phyloP scores from a whole-genome alignment of 2,797 vertebrate genomes.

The Apodemus agrarius region DNA sequence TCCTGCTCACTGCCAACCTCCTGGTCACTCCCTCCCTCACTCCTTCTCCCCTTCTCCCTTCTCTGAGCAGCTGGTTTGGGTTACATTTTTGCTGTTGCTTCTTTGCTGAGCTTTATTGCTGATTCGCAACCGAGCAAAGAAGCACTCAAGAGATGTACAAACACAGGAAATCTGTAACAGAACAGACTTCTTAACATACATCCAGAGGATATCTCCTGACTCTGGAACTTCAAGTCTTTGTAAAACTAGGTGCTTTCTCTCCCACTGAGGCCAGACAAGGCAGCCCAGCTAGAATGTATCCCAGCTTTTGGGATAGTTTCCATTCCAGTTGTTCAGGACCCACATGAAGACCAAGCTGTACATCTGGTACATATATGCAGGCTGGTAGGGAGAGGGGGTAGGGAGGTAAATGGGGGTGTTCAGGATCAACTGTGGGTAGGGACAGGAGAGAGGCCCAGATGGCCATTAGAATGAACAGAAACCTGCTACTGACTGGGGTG shows the following conservation, averaged over 20 bases:
- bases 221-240: neutral
- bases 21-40: neutral
- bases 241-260: neutral
- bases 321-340: too few relatives aligned
- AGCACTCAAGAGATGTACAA: constrained; percentile 70
- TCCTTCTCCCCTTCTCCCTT: neutral
- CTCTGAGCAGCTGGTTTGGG: neutral
- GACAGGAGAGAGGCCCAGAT: too few relatives aligned
- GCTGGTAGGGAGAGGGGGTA: too few relatives aligned
- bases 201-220: neutral
- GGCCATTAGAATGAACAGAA: too few relatives aligned
- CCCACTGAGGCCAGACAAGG: neutral
- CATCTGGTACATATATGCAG: too few relatives aligned
- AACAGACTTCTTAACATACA: constrained; percentile 45
- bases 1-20: neutral
- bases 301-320: too few relatives aligned
- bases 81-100: constrained; percentile 21
- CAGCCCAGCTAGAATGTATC: too few relatives aligned
- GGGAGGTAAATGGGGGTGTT: too few relatives aligned
- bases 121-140: constrained; percentile 67
- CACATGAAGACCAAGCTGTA: too few relatives aligned
- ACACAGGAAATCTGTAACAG: neutral
- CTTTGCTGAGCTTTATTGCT: constrained; percentile 57
- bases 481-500: too few relatives aligned
- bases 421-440: too few relatives aligned